phyloP scores from a whole-genome alignment of 2,888 invertebrate species.

The Tipula unca region DNA sequence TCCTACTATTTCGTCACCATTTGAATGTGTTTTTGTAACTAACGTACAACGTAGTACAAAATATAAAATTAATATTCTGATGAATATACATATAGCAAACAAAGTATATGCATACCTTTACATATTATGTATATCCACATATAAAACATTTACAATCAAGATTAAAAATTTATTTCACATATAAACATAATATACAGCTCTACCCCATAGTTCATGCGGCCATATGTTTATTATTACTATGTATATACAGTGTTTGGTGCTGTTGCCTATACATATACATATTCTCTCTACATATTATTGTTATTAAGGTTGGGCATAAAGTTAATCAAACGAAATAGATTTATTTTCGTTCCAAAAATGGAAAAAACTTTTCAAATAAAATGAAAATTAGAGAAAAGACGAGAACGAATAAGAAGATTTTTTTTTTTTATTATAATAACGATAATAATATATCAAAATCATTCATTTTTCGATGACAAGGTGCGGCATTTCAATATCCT shows the following conservation, averaged over 20 bases:
- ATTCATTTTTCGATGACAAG: conserved; percentile 19
- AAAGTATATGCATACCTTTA: not conserved
- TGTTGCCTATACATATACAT: not conserved
- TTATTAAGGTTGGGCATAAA: not conserved
- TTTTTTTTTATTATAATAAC: not conserved
- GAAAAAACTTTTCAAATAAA: not conserved
- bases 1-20: too few relatives aligned
- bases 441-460: conserved; percentile 20
- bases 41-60: too few relatives aligned
- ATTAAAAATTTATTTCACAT: not conserved
- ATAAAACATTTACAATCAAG: not conserved
- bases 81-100: too few relatives aligned
- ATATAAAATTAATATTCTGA: too few relatives aligned
- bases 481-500: conserved; percentile 20
- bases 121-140: not conserved
- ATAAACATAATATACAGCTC: not conserved
- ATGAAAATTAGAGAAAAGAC: conserved; percentile 9
- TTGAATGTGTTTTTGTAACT: too few relatives aligned
- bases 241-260: not conserved
- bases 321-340: conserved; percentile 8
- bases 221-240: not conserved
- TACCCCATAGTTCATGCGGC: not conserved
- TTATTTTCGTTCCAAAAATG: not conserved
- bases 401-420: not conserved
- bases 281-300: not conserved